These are phyloP conservation scores for Malurus splendens DNA, from an alignment of 2,797 vertebrate species.

Conservation along the genomic window DNA sequence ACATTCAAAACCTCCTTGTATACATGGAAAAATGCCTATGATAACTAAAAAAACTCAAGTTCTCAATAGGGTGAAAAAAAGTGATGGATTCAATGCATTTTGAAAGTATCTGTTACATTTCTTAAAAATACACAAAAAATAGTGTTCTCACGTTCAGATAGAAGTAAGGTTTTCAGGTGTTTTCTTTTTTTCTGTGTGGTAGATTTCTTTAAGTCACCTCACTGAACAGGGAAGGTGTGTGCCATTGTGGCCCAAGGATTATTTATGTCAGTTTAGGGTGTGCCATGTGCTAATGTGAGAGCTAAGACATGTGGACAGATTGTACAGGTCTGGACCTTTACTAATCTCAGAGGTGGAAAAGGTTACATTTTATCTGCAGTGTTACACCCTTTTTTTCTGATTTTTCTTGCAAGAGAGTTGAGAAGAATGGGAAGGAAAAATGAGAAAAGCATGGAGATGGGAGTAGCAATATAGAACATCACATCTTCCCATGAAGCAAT, in stretches of 20 bases:
- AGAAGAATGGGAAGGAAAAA: neutral
- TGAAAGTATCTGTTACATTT: neutral
- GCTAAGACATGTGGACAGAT: neutral
- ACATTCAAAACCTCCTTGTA: neutral
- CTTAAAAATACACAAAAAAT: neutral
- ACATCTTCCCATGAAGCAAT: neutral
- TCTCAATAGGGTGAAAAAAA: neutral
- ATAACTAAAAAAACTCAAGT: neutral
- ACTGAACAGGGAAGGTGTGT: neutral
- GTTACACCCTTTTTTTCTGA: neutral
- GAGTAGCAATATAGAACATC: neutral
- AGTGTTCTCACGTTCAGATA: neutral
- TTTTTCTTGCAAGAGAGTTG: neutral
- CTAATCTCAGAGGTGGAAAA: neutral
- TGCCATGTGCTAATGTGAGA: neutral
- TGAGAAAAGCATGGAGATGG: neutral
- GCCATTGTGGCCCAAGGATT: neutral
- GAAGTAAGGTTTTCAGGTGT: neutral
- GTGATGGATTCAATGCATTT: neutral
- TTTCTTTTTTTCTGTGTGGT: neutral
- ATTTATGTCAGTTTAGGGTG: neutral
- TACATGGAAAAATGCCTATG: neutral
- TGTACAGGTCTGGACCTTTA: neutral
- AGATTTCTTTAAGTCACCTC: neutral
- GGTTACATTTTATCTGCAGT: no score